Percentiles rank a stretch among this genome's conserved stretches.
phyloP scores from a whole-genome alignment of 2,113 vertebrate species.

The Alligator mississippiensis region DNA sequence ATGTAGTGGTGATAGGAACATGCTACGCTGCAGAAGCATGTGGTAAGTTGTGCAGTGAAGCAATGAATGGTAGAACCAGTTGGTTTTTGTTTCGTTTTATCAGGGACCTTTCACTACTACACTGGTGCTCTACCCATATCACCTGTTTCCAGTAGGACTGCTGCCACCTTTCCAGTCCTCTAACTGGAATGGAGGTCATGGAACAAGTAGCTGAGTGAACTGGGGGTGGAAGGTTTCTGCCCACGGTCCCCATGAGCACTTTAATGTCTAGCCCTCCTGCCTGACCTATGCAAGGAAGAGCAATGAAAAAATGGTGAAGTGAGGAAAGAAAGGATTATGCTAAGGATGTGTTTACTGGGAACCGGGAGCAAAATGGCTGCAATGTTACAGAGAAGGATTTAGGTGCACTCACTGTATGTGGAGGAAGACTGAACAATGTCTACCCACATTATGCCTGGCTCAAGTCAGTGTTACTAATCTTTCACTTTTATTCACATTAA shows the following conservation, averaged over 20 bases:
- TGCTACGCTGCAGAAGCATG: conserved; percentile 6
- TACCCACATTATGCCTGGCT: not conserved
- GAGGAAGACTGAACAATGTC: not conserved
- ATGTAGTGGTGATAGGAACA: not conserved
- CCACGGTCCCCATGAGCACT: not conserved
- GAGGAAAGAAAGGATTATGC: not conserved
- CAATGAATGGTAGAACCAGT: not conserved
- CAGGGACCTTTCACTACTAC: conserved; percentile 14
- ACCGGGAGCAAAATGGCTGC: not conserved
- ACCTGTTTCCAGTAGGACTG: conserved; percentile 54
- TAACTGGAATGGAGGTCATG: not conserved
- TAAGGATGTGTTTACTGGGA: not conserved
- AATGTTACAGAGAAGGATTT: not conserved
- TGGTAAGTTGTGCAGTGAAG: not conserved
- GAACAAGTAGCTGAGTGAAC: not conserved
- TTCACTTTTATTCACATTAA: not conserved
- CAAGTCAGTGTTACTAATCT: not conserved
- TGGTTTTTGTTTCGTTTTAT: conserved; percentile 1
- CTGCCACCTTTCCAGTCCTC: not conserved
- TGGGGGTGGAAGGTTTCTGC: conserved; percentile 1
- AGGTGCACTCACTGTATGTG: not conserved
- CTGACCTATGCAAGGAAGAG: not conserved
- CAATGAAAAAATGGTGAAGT: not conserved
- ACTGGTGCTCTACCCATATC: conserved; percentile 26
- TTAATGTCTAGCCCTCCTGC: not conserved